A percentile compares a stretch with the other conserved stretches of the same genome.
phyloP scores from a whole-genome alignment of 1,140 invertebrate species.

The Ganaspis sp. region DNA sequence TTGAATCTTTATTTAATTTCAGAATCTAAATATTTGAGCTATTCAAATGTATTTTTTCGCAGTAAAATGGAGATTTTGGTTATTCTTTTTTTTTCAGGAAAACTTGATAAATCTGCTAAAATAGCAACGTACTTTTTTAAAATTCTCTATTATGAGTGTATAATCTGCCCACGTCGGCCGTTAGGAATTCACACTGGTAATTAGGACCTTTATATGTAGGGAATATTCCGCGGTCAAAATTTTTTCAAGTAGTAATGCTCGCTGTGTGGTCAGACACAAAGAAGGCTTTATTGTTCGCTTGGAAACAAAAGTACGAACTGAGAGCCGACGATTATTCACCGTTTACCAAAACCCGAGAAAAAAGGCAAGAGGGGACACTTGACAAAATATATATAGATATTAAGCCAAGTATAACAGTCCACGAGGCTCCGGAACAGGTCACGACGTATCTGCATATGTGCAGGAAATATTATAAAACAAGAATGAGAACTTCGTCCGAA shows the following conservation, averaged over 20 bases:
- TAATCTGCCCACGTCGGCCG: background rate
- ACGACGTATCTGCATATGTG: too few relatives aligned
- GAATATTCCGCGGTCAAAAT: slow-evolving; percentile 37
- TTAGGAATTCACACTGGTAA: background rate
- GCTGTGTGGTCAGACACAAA: slow-evolving; percentile 50
- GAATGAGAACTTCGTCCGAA: too few relatives aligned
- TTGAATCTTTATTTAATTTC: too few relatives aligned
- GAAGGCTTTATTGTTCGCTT: slow-evolving; percentile 49
- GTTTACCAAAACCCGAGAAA: slow-evolving; percentile 51
- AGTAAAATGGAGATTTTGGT: background rate
- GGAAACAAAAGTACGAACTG: slow-evolving; percentile 52
- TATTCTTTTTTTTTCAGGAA: background rate
- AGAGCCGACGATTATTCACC: slow-evolving; percentile 56
- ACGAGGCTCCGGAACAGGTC: too few relatives aligned
- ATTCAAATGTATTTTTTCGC: too few relatives aligned
- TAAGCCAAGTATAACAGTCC: too few relatives aligned
- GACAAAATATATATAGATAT: slow-evolving; percentile 31
- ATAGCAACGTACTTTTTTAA: background rate
- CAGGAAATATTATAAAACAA: too few relatives aligned
- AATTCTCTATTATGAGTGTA: background rate
- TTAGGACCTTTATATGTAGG: background rate
- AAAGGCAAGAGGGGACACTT: slow-evolving; percentile 49
- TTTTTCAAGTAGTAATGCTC: slow-evolving; percentile 51
- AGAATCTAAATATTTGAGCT: too few relatives aligned
- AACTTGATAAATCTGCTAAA: background rate